A percentile compares a stretch with the other conserved stretches of the same genome.
These are phyloP conservation scores for Phocides pigmalion DNA, from an alignment of 1,140 invertebrate species.

Conservation along the genomic window DNA sequence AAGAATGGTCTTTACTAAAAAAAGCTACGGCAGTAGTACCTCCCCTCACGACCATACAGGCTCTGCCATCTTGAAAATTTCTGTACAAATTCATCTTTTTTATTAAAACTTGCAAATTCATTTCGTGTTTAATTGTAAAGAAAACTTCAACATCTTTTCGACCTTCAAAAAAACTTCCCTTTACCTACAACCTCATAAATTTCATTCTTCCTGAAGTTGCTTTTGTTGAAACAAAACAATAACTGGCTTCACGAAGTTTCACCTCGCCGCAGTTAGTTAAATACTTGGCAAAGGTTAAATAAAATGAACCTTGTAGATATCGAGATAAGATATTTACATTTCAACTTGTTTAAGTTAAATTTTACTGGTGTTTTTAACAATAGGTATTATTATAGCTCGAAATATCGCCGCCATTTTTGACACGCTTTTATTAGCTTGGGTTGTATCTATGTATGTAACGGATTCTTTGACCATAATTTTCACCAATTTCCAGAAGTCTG, in stretches of 20 bases:
- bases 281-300: slow-evolving; percentile 21
- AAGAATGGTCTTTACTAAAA: too few relatives aligned
- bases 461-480: too few relatives aligned
- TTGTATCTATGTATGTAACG: too few relatives aligned
- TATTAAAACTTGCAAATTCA: too few relatives aligned
- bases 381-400: too few relatives aligned
- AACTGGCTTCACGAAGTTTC: slow-evolving; percentile 13
- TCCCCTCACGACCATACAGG: too few relatives aligned
- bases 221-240: slow-evolving; percentile 24
- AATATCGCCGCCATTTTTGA: too few relatives aligned
- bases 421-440: too few relatives aligned
- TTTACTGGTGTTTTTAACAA: not conserved
- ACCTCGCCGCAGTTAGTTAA: not conserved
- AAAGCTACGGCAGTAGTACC: too few relatives aligned
- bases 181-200: slow-evolving; percentile 24
- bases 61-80: too few relatives aligned
- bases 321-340: not conserved
- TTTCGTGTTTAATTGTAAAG: not conserved
- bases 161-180: not conserved
- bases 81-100: too few relatives aligned
- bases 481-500: too few relatives aligned
- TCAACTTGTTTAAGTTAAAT: not conserved
- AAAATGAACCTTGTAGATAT: slow-evolving; percentile 5
- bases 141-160: not conserved
- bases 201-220: slow-evolving; percentile 9